Evolutionary conservation across 2,888 invertebrate species (phyloP), one percentile per base, ranked within the genome.

Genomic region (Caenorhabditis sp.): DNA sequence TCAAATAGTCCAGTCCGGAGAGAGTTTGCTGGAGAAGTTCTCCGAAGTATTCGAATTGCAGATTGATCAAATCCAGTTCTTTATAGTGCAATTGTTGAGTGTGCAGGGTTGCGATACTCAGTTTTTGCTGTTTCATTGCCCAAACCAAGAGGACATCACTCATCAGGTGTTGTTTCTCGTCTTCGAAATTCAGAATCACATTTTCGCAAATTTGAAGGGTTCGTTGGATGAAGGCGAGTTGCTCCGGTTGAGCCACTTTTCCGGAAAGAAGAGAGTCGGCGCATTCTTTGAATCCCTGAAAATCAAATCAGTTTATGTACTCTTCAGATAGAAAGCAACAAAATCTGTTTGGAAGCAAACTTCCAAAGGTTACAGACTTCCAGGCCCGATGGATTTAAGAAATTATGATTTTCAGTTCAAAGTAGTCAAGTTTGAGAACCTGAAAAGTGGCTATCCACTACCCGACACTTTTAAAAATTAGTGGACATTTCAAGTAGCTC

Each of bases 41-140:
- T 14, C 91, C 91, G 72, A 91, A 91, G 70, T 92, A 91, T 74
- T 91, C 91, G 81, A 91, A 91, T 77, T 92, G 91, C 44, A 89
- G 81, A 79, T 91, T 90, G 47, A 91, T 91, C 22, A 86, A 74
- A 54, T 86, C 89, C 41, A 91, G 81, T 54, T 89, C 87, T 54
- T 87, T 87, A 80, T 92, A 92, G 73, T 92, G 90, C 66, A 88
- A 76, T 61, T 90, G 89, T 72, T 91, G 91, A 1, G 91, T 91
- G 90, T 91, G 90, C 16, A 91, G 72, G 2, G 90, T 89, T 14
- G 89, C 91, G 61, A 91, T 89, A 49, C 89, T 89, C 38, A 89
- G 66, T 83, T 90, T 91, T 68, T 91, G 91, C 73, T 91, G 91
- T 56, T 87, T 88, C 54, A 91, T 89, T 0, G 91, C 91, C 91